phyloP scores from a whole-genome alignment of 2,888 invertebrate genomes.

The Adineta ricciae region DNA sequence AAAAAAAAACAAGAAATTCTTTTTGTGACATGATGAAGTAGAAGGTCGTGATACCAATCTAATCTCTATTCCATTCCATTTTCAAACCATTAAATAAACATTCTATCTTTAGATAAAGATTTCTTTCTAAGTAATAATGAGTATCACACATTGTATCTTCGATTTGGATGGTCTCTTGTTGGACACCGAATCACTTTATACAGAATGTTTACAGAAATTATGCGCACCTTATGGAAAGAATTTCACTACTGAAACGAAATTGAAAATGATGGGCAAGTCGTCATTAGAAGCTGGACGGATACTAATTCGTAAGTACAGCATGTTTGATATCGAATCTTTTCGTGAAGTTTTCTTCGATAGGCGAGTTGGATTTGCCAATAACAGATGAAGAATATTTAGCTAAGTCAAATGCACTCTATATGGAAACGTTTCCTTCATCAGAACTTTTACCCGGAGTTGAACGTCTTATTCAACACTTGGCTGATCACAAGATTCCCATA shows the following conservation, averaged over 20 bases:
- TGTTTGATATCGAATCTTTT: background rate
- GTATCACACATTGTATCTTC: slow-evolving; percentile 18
- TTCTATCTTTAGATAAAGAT: background rate
- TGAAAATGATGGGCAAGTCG: slow-evolving; percentile 22
- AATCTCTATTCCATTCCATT: background rate
- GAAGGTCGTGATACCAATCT: background rate
- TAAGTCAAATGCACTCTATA: background rate
- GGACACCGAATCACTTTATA: slow-evolving; percentile 5
- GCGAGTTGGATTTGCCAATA: background rate
- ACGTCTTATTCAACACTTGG: background rate
- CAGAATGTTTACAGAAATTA: background rate
- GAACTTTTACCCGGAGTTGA: background rate
- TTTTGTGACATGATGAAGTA: background rate
- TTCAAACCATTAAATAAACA: background rate
- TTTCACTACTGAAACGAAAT: background rate
- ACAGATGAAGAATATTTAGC: background rate
- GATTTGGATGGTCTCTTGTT: slow-evolving; percentile 10
- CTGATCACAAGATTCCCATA: background rate
- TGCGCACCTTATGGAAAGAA: background rate
- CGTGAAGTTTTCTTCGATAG: background rate
- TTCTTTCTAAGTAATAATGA: background rate
- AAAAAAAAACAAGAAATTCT: background rate
- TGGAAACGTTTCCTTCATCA: background rate
- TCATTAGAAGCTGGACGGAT: slow-evolving; percentile 1
- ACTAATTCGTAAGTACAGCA: background rate